A percentile compares a stretch with the other conserved stretches of the same genome.
Conservation (phyloP, 2,888 invertebrate species). For the Opisthograptis luteolata region DNA sequence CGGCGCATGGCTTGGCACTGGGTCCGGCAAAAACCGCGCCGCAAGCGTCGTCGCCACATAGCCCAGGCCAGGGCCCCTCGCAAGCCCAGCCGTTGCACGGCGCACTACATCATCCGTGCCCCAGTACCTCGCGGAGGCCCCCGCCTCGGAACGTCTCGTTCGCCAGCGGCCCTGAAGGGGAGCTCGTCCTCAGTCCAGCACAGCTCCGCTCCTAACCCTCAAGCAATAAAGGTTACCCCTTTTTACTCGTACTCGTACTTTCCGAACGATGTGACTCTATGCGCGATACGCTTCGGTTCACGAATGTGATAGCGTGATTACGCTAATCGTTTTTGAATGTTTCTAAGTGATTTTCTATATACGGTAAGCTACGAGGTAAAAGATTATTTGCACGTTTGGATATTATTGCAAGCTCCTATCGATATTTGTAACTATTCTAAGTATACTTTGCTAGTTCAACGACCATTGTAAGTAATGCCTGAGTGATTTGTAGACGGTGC, state of each 20-base stretch:
- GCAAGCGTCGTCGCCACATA: constrained; percentile 17
- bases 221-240: constrained; percentile 66
- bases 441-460: constrained; percentile 60
- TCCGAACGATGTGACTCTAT: constrained; percentile 58
- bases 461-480: constrained; percentile 43
- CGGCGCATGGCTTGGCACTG: constrained; percentile 7
- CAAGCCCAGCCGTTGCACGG: constrained; percentile 40
- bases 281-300: constrained; percentile 46
- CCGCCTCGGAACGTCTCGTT: constrained; percentile 80
- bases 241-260: constrained; percentile 39
- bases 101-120: constrained; percentile 36
- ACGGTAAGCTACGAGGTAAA: constrained; percentile 60
- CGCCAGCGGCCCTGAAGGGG: constrained; percentile 80
- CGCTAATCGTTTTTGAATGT: constrained; percentile 50
- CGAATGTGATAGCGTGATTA: constrained; percentile 60
- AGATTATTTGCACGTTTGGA: constrained; percentile 78
- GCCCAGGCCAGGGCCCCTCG: constrained; percentile 30
- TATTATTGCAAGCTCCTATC: constrained; percentile 65
- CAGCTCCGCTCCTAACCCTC: constrained; percentile 83
- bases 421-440: constrained; percentile 58
- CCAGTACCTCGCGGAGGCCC: constrained; percentile 49
- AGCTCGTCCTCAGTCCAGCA: constrained; percentile 86
- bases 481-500: constrained; percentile 29
- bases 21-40: constrained; percentile 30
- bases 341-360: constrained; percentile 63